Evolutionary conservation across 2,113 vertebrate species (phyloP).

Genomic region (Pampusana beccarii): DNA sequence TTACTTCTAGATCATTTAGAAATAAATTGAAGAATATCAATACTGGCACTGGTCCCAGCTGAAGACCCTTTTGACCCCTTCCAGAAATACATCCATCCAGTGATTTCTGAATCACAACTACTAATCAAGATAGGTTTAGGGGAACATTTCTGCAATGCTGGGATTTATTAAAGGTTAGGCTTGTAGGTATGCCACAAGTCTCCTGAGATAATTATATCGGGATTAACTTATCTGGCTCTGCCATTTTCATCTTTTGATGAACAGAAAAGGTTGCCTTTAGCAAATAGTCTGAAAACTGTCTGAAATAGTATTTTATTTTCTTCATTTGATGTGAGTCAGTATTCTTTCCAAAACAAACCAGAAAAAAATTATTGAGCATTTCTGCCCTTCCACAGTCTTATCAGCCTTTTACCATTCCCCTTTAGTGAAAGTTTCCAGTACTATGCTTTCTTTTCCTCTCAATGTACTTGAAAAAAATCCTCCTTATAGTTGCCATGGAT

Average conservation of each 20-base stretch:
- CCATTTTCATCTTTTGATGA: neutral
- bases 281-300: neutral
- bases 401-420: neutral
- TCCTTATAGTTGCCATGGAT: neutral
- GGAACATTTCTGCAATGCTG: neutral
- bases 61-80: neutral
- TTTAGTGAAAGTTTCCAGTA: neutral
- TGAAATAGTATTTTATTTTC: neutral
- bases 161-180: neutral
- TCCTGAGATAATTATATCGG: neutral
- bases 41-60: neutral
- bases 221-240: neutral
- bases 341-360: neutral
- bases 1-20: neutral
- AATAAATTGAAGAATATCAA: neutral
- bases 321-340: neutral
- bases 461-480: neutral
- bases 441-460: slow-evolving; percentile 1
- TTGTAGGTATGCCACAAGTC: neutral
- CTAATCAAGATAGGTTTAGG: neutral
- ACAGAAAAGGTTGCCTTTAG: neutral
- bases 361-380: neutral
- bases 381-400: neutral
- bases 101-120: neutral
- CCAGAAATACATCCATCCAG: neutral